Percentiles rank a stretch among this genome's conserved stretches.
These are phyloP conservation scores for Ammodramus savannarum DNA, from an alignment of 2,113 vertebrate genomes.

Conservation along the genomic window DNA sequence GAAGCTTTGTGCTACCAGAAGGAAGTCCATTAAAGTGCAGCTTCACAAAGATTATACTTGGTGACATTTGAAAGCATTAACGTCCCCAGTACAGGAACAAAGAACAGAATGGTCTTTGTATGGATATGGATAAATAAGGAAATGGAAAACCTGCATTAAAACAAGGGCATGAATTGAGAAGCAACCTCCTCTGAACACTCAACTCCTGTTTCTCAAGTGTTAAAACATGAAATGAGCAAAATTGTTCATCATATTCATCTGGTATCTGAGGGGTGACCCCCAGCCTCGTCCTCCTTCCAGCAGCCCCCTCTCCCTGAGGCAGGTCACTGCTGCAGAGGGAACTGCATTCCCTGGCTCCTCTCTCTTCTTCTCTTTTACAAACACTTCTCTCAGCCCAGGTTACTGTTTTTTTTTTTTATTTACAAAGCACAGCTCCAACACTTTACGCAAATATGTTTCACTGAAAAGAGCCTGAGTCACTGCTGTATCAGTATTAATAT, in stretches of 20 bases:
- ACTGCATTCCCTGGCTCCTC: not conserved
- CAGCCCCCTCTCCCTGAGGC: not conserved
- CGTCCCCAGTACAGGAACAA: not conserved
- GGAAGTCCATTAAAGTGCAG: not conserved
- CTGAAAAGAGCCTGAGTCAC: not conserved
- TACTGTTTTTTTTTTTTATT: rapidly evolving
- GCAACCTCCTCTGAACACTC: not conserved
- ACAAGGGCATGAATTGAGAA: not conserved
- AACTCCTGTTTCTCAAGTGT: not conserved
- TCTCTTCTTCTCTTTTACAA: not conserved
- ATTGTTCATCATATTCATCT: not conserved
- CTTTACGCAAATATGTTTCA: not conserved
- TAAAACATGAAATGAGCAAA: not conserved
- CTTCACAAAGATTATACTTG: not conserved
- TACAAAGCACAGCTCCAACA: not conserved
- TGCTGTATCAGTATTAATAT: not conserved
- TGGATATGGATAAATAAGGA: not conserved
- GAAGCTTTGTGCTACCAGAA: not conserved
- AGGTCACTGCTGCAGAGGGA: not conserved
- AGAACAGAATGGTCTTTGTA: not conserved
- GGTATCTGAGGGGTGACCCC: not conserved
- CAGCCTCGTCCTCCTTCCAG: not conserved
- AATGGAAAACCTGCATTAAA: not conserved
- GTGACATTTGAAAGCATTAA: not conserved
- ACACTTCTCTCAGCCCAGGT: not conserved